Evolutionary conservation across 2,888 invertebrate species (phyloP).

Genomic region (Pristionchus entomophagus): DNA sequence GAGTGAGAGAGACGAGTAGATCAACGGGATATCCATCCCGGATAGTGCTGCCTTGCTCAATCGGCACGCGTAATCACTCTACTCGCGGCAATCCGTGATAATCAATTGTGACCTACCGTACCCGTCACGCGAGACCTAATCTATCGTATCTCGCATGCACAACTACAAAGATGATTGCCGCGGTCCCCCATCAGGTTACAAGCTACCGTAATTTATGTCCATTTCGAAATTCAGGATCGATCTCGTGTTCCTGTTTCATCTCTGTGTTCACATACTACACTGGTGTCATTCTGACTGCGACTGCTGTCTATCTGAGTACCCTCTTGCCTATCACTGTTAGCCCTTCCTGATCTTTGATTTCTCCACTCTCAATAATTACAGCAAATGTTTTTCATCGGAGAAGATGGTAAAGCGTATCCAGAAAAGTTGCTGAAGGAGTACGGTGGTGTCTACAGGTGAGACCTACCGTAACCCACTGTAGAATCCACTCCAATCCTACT

Average conservation of each 20-base stretch:
- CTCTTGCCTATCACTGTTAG: background rate
- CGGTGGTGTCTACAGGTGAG: background rate
- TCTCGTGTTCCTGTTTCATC: background rate
- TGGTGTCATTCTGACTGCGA: background rate
- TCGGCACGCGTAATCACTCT: constrained; percentile 13
- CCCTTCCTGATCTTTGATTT: background rate
- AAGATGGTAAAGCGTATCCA: background rate
- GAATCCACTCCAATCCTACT: background rate
- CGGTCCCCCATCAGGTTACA: background rate
- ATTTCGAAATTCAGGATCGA: constrained; percentile 15
- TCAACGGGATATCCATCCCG: background rate
- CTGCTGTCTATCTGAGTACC: background rate
- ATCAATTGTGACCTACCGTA: background rate
- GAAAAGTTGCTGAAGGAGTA: background rate
- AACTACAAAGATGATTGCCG: constrained; percentile 1
- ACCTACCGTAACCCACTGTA: background rate
- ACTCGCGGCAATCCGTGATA: background rate
- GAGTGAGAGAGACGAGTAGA: background rate
- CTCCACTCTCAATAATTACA: background rate
- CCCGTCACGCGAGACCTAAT: background rate
- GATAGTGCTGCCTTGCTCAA: constrained; percentile 1
- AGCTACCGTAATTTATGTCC: too few relatives aligned
- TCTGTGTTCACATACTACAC: background rate
- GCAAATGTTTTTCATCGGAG: background rate
- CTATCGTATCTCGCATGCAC: background rate